Conservation (phyloP, 2,113 vertebrate species). For the Takifugu flavidus region DNA sequence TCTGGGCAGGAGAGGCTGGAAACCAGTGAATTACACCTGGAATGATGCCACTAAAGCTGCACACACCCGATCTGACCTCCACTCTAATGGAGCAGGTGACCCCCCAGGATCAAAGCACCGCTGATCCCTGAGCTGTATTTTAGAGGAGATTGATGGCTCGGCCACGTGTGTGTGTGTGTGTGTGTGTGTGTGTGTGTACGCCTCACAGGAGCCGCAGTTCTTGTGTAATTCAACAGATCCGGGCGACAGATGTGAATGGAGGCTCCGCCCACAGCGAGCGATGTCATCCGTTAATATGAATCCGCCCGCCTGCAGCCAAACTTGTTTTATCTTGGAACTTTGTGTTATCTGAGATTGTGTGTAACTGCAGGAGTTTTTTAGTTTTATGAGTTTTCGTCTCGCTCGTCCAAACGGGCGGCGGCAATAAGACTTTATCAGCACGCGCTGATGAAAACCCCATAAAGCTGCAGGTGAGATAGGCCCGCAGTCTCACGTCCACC, state of each 20-base stretch:
- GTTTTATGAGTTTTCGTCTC: conserved; percentile 14
- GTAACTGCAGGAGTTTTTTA: conserved; percentile 21
- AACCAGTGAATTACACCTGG: conserved; percentile 19
- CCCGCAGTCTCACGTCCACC: conserved; percentile 26
- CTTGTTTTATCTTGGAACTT: no score
- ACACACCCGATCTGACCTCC: conserved; percentile 27
- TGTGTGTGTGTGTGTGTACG: no score
- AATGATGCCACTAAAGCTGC: conserved; percentile 8
- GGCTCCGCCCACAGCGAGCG: no score
- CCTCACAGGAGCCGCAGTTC: no score
- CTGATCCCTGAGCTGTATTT: conserved; percentile 13
- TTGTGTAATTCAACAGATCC: no score
- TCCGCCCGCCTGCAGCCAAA: no score
- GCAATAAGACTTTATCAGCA: conserved; percentile 57
- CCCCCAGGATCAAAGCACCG: background rate
- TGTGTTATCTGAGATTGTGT: background rate
- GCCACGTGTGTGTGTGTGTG: background rate
- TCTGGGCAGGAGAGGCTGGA: background rate
- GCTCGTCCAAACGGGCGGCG: conserved; percentile 17
- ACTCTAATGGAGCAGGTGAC: conserved; percentile 9
- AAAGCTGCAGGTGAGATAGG: conserved; percentile 26
- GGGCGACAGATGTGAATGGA: no score
- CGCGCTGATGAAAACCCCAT: conserved; percentile 43
- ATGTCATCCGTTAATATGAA: no score
- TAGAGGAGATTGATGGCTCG: conserved; percentile 20